Conservation (phyloP, 2,797 vertebrate species). For the Myripristis murdjan region DNA sequence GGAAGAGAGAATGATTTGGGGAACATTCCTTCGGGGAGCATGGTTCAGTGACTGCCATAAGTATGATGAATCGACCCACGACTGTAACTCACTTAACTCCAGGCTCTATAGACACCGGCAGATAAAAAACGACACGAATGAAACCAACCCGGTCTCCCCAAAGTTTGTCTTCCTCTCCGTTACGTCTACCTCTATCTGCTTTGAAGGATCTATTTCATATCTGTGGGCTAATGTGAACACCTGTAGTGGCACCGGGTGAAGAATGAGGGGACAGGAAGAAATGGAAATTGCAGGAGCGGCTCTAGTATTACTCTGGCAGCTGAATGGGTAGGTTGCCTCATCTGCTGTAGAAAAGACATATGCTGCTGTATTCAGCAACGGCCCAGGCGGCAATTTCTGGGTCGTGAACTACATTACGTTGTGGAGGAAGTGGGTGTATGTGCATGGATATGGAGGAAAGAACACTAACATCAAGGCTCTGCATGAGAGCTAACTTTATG, state of each 20-base stretch:
- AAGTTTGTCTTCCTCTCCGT: slow-evolving; percentile 50
- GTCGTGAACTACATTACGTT: slow-evolving; percentile 32
- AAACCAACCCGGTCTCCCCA: slow-evolving; percentile 41
- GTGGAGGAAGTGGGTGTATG: neutral
- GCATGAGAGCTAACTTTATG: too few species aligned
- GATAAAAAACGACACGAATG: slow-evolving; percentile 56
- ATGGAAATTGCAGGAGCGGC: neutral
- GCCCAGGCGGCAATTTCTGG: slow-evolving; percentile 17
- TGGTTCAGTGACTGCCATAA: slow-evolving; percentile 58
- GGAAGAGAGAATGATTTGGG: slow-evolving; percentile 48
- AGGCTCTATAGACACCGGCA: slow-evolving; percentile 46
- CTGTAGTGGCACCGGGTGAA: slow-evolving; percentile 5
- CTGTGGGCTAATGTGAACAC: slow-evolving; percentile 7
- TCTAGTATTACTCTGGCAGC: neutral
- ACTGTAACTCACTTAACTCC: slow-evolving; percentile 67
- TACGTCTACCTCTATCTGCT: slow-evolving; percentile 9
- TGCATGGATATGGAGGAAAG: neutral
- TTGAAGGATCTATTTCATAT: slow-evolving; percentile 23
- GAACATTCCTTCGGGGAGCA: slow-evolving; percentile 52
- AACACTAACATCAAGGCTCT: neutral
- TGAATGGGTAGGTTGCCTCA: slow-evolving; percentile 17
- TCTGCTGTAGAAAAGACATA: slow-evolving; percentile 10
- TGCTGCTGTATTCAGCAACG: slow-evolving; percentile 2
- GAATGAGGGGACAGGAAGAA: neutral
- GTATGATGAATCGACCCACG: slow-evolving; percentile 67